Base-by-base conservation (phyloP, 2,888 invertebrate species). In the Cosmorhoe ocellata region DNA sequence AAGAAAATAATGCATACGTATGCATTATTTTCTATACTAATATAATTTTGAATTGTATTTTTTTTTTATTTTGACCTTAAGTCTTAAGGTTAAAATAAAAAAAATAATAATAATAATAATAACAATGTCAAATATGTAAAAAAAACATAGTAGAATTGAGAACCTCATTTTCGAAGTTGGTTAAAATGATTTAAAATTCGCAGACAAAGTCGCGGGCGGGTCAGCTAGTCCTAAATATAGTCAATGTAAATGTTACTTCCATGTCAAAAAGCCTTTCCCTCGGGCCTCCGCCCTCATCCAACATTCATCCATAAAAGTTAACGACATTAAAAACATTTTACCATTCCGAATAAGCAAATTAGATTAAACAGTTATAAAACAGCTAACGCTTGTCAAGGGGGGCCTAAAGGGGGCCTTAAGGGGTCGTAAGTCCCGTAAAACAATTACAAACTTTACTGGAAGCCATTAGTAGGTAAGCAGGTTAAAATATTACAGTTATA, bases 261-360 rank as follows among this genome's bases (percentile, higher is more conserved):
- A 13, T 5, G 27, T 34, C 7, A 33, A 33, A 26, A 7, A 6
- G 4, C 13, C 9, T n/a, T 12, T 26, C 38, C 28, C 1, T 9
- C 1, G 12, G 9, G 12, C n/a, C 18, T n/a, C n/a, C 7, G 5
- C 6, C n/a, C 33, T 24, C 28, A 28, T 34, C n/a, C 24, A 22
- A 30, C 40, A 36, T 40, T 30, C 28, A 33, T 31, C 22, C 51
- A 31, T 43, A 36, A 53, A 53, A 53, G 22, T 53, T 53, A 37
- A 48, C 33, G 48, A 40, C 31, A 44, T 53, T 40, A 48, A 53
- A 53, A 53, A 53, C 53, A 53, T 53, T 53, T 53, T 41, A 53
- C 37, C 44, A 28, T 53, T 48, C 39, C 43, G 44, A 53, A 36
- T 44, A 40, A 43, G 31, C 47, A 48, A 53, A 53, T 53, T 53